phyloP scores from a whole-genome alignment of 2,888 invertebrate genomes.

The Scaeva pyrastri region DNA sequence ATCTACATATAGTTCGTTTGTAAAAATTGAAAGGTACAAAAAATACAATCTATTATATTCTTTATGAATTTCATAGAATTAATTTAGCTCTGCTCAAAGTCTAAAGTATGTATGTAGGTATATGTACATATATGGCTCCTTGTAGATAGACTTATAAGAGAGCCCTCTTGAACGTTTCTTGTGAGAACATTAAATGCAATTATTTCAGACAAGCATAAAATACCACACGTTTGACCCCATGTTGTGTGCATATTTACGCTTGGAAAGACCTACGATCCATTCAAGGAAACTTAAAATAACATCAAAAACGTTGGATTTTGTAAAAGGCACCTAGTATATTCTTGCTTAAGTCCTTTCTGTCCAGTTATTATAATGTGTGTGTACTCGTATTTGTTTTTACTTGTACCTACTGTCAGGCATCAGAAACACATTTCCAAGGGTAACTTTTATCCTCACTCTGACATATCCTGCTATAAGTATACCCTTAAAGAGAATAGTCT shows the following conservation, averaged over 20 bases:
- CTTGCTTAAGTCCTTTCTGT: neutral
- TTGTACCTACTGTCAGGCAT: constrained; percentile 1
- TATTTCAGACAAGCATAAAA: constrained; percentile 33
- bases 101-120: neutral
- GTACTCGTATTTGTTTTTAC: neutral
- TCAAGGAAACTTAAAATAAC: constrained; percentile 13
- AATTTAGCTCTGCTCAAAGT: neutral
- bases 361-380: constrained; percentile 1
- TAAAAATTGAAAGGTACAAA: neutral
- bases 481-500: neutral
- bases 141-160: neutral
- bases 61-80: neutral
- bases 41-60: neutral
- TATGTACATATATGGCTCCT: too few relatives aligned
- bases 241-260: constrained; percentile 27
- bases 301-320: constrained; percentile 23
- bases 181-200: constrained; percentile 25
- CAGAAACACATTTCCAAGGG: constrained; percentile 1
- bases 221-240: constrained; percentile 5
- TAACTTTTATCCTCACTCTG: neutral
- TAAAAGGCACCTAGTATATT: neutral
- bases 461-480: neutral
- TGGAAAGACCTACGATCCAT: constrained; percentile 22
- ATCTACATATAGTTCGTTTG: neutral
- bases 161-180: neutral